phyloP scores from a whole-genome alignment of 2,797 vertebrate genomes.

The Fratercula arctica region DNA sequence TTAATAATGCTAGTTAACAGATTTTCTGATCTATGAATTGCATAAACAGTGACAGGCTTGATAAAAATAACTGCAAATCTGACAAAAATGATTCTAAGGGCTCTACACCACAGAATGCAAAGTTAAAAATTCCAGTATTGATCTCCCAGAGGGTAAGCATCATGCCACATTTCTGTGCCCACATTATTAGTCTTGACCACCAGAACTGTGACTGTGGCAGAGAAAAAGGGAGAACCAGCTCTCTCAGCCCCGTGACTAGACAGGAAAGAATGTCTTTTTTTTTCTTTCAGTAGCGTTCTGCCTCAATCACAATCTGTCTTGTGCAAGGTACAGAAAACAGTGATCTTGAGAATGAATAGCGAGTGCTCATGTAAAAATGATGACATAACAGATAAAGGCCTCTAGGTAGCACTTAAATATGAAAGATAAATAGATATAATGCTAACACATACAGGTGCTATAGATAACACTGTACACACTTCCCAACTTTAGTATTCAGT shows the following conservation, averaged over 20 bases:
- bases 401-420: neutral
- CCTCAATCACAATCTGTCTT: neutral
- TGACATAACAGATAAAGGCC: neutral
- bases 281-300: neutral
- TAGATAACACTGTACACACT: neutral
- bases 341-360: neutral
- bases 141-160: neutral
- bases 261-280: neutral
- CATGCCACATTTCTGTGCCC: neutral
- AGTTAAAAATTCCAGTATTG: neutral
- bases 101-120: neutral
- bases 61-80: neutral
- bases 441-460: neutral
- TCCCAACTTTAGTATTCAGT: neutral
- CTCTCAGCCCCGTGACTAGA: neutral
- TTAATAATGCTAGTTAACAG: neutral
- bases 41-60: neutral
- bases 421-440: neutral
- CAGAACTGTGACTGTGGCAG: neutral
- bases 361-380: neutral
- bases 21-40: neutral
- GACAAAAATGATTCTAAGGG: neutral
- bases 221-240: neutral
- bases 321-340: neutral
- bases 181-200: neutral